Evolutionary conservation across 2,888 invertebrate species (phyloP), one percentile per base, ranked within the genome.

Genomic region (Lasioglossum morio): DNA sequence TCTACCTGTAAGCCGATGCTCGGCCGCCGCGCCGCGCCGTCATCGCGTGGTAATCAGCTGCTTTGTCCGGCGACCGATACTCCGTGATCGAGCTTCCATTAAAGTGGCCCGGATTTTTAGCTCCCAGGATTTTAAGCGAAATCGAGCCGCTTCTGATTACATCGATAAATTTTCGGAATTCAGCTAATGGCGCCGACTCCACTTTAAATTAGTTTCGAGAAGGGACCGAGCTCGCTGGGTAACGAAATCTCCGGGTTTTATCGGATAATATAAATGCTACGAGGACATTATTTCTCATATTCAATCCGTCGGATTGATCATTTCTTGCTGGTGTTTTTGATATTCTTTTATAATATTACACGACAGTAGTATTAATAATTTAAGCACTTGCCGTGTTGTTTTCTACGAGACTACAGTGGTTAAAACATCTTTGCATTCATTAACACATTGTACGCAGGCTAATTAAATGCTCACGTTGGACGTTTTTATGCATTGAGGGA

Each of bases 1-100:
- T 84, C 70, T 48, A 72, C 57, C 72, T 40, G 84, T 27, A 48
- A 77, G 72, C 43, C 43, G 48, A 60, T 34, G 78, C 79, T 37
- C 74, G 60, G 60, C 34, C 60, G 30, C 53, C 23, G 48, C 34
- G 34, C 23, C 34, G 34, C 23, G 48, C 46, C 16, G 46, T 7
- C 27, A n/a, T 72, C n/a, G 40, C 70, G 72, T 30, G 53, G 46
- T 48, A 70, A 60, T 43, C 76, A 66, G 60, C 48, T 79, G 72
- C 46, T 76, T 81, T 66, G 57, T n/a, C 34, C 30, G 27, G 37
- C 30, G 40, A 75, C 34, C 34, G 19, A 27, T 69, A 69, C 69
- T 23, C 23, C 23, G 23, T 37, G 69, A 69, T 23, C 53, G n/a
- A 73, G 30, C 30, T 69, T 37, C 37, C 34, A 37, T 69, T 34